Conservation (phyloP, 2,113 vertebrate species). For the Oryzias celebensis region DNA sequence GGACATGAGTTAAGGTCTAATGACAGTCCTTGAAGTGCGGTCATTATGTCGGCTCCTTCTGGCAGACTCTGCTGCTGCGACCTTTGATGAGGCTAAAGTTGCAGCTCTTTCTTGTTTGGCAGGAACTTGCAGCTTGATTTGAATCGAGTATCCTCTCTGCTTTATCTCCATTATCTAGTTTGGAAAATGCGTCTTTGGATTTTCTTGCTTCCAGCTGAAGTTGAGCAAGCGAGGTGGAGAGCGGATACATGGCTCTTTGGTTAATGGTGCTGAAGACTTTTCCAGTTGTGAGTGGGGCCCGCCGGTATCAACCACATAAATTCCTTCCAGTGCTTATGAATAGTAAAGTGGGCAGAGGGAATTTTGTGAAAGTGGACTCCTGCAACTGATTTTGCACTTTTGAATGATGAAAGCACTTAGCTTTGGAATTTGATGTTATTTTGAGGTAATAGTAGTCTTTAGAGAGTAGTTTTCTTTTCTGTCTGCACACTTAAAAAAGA, state of each 20-base stretch:
- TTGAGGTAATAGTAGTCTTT: conserved; percentile 1
- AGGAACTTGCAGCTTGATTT: not conserved
- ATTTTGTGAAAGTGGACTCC: conserved; percentile 16
- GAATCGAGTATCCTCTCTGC: not conserved
- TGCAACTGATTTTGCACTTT: conserved; percentile 37
- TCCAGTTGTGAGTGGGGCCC: conserved; percentile 49
- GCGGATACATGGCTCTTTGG: conserved; percentile 13
- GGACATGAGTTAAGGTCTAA: conserved; percentile 1
- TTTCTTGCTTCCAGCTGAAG: not conserved
- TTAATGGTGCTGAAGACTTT: conserved; percentile 63
- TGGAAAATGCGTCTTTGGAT: conserved; percentile 2
- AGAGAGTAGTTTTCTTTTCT: conserved; percentile 4
- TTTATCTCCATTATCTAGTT: conserved; percentile 14
- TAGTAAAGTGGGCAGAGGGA: conserved; percentile 48
- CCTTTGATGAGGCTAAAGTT: conserved; percentile 26
- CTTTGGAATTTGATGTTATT: conserved; percentile 14
- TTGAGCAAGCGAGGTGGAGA: not conserved
- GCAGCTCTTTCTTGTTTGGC: conserved; percentile 9
- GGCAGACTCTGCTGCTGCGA: conserved; percentile 11
- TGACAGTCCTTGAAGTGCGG: conserved; percentile 10
- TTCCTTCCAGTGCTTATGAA: conserved; percentile 56
- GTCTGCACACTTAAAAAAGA: not conserved
- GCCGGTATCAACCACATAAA: conserved; percentile 65
- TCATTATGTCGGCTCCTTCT: conserved; percentile 3
- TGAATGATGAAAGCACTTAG: conserved; percentile 18